Conservation (phyloP, 2,113 vertebrate genomes). For the Vombatus ursinus region DNA sequence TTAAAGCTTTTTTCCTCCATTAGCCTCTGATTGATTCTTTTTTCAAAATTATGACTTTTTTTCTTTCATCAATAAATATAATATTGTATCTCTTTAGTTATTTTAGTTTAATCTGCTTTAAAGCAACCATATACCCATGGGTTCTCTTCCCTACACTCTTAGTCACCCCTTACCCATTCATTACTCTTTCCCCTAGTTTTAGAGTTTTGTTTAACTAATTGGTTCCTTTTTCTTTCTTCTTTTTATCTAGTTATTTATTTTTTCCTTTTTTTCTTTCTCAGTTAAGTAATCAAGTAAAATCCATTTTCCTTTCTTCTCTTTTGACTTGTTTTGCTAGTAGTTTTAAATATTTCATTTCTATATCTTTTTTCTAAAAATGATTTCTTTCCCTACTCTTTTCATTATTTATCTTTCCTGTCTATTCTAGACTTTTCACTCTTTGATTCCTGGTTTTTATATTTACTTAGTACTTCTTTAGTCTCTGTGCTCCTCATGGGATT, state of each 20-base stretch:
- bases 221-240: neutral
- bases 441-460: neutral
- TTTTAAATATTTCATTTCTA: neutral
- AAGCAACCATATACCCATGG: neutral
- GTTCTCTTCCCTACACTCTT: neutral
- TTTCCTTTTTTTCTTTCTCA: neutral
- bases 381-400: neutral
- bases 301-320: neutral
- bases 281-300: neutral
- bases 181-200: neutral
- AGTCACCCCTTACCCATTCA: neutral
- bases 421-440: neutral
- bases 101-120: neutral
- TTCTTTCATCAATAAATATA: neutral
- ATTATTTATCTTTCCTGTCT: neutral
- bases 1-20: neutral
- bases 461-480: neutral
- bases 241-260: neutral
- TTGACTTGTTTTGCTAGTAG: neutral
- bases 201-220: neutral
- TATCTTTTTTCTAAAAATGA: neutral
- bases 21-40: neutral
- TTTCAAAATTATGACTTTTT: neutral
- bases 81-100: neutral
- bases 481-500: neutral